Conservation (phyloP, 1,140 invertebrate species). For the Ridgeia piscesae region DNA sequence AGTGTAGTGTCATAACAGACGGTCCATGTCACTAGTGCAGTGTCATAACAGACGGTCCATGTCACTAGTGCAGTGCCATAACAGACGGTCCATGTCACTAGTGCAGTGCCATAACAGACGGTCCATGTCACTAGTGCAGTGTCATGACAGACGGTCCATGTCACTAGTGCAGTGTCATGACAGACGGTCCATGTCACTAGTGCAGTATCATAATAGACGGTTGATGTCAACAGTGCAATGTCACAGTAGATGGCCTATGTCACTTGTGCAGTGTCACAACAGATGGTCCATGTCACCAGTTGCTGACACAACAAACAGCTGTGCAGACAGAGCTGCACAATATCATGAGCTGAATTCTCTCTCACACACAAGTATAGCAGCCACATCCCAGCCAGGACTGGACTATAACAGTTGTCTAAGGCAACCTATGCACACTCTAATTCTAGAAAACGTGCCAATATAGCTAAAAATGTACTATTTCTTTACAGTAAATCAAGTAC, state of each 20-base stretch:
- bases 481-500: background rate
- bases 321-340: background rate
- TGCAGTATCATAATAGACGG: no score
- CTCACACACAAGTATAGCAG: background rate
- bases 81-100: no score
- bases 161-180: no score
- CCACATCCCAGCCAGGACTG: no score
- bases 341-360: background rate
- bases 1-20: background rate
- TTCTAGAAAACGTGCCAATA: background rate
- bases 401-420: background rate
- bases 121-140: no score
- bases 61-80: no score
- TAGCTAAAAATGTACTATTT: background rate
- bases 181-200: no score
- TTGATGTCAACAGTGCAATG: no score
- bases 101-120: background rate
- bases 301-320: background rate
- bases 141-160: slow-evolving; percentile 8
- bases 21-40: no score
- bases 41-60: slow-evolving; percentile 25
- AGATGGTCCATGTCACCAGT: no score
- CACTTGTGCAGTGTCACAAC: background rate
- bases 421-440: background rate
- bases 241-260: background rate